These are phyloP conservation scores for Channallabes apus DNA, from an alignment of 2,797 vertebrate species.

Conservation along the genomic window DNA sequence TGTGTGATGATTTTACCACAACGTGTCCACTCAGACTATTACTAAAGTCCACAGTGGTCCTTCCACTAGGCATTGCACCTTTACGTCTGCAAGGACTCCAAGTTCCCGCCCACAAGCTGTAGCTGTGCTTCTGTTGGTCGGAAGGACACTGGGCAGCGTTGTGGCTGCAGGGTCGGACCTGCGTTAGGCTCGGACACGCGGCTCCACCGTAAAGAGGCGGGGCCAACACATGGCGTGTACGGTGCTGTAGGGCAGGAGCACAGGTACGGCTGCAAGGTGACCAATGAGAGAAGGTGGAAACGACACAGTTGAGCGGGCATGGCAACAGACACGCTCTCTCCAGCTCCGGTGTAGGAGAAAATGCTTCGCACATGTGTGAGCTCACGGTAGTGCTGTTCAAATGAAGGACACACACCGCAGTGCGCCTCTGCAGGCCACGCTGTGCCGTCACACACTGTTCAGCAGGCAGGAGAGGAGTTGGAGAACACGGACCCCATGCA, in stretches of 20 bases:
- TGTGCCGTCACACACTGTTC: constrained; percentile 77
- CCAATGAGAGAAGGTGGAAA: constrained; percentile 79
- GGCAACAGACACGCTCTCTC: constrained; percentile 84
- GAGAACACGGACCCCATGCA: constrained; percentile 75
- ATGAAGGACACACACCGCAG: constrained; percentile 71
- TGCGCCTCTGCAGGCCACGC: constrained; percentile 77
- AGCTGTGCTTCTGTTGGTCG: constrained; percentile 73
- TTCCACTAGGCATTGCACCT: constrained; percentile 67
- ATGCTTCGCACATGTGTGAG: constrained; percentile 75
- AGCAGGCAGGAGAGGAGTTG: constrained; percentile 44
- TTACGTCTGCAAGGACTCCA: constrained; percentile 77
- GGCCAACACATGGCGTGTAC: constrained; percentile 69
- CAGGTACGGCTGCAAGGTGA: constrained; percentile 73
- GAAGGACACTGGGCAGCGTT: constrained; percentile 71
- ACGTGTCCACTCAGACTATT: constrained; percentile 67
- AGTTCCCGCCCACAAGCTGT: constrained; percentile 77
- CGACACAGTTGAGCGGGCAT: constrained; percentile 79
- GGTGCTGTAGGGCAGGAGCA: constrained; percentile 69
- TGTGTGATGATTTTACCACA: constrained; percentile 16
- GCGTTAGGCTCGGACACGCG: constrained; percentile 76
- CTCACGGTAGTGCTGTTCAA: constrained; percentile 68
- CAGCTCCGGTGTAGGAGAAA: constrained; percentile 66
- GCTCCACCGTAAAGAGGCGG: constrained; percentile 78
- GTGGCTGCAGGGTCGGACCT: constrained; percentile 67
- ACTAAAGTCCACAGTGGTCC: constrained; percentile 74